Evolutionary conservation across 92 coral and sea anemone species (phyloP), one percentile per base, ranked within the genome.

Genomic region (Bergia puertoricense): DNA sequence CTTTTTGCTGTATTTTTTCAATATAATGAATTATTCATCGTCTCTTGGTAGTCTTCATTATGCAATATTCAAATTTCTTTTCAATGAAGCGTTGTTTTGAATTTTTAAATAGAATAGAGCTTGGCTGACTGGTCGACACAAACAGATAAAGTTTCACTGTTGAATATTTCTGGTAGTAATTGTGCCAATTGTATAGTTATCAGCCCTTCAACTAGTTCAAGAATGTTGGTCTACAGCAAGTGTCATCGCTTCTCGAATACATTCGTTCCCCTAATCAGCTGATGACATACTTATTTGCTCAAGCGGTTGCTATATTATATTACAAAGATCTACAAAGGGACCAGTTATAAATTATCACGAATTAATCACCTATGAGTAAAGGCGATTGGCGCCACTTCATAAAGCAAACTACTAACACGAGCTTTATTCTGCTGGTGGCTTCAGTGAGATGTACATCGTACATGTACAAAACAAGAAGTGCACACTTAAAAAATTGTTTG

Each of bases 31-130:
- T 80, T 54, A 56, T 80, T 51, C 45, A 51, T 8, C 8, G 39
- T 54, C 23, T 36, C 3, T 14, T 80, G 40, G 10, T 50, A n/a
- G 38, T 51, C 38, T 50, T 44, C 5, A 79, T 48, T 79, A 80
- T 51, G 69, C 84, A 80, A 54, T 81, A 81, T 81, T 81, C 85
- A 81, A 81, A 81, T 81, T 57, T 81, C 37, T 37, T 37, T 57
- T 39, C 50, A 72, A 11, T 36, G 10, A 22, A 57, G n/a, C n/a
- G 65, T n/a, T 48, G 59, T 78, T 22, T 80, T 37, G 23, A 3
- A n/a, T 37, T 36, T 80, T 54, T 50, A 13, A 80, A 23, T 4
- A 15, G 38, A 37, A 8, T 23, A n/a, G 18, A 22, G 37, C n/a
- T 37, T 13, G 22, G 67, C 30, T 18, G n/a, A 22, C 36, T 7